Evolutionary conservation across 1,140 invertebrate species (phyloP).

Genomic region (Himalopsyche phryganea): DNA sequence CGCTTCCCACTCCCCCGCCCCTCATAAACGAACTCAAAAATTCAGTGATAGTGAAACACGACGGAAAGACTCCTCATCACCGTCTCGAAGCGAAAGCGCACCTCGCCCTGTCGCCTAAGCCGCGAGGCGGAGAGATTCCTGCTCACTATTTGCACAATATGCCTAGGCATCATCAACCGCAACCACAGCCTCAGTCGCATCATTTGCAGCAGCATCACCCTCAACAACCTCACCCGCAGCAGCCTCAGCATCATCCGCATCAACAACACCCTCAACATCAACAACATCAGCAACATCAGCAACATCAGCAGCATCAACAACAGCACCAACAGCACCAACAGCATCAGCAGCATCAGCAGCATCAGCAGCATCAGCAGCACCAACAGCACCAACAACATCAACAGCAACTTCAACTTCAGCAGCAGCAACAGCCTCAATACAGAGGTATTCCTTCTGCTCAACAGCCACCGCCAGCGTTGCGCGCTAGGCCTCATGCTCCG

Average conservation of each 20-base stretch:
- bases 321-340: slow-evolving; percentile 40
- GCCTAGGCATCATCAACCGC: slow-evolving; percentile 35
- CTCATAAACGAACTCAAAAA: slow-evolving; percentile 66
- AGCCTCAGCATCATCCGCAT: slow-evolving; percentile 28
- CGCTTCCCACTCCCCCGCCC: slow-evolving; percentile 58
- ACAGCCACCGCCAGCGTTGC: no score
- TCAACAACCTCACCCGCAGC: slow-evolving; percentile 46
- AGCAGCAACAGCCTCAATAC: slow-evolving; percentile 40
- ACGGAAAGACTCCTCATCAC: slow-evolving; percentile 56
- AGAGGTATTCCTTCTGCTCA: not conserved
- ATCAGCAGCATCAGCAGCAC: slow-evolving; percentile 52
- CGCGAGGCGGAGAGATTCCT: slow-evolving; percentile 54
- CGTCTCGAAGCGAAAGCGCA: slow-evolving; percentile 57
- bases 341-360: slow-evolving; percentile 51
- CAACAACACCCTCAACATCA: slow-evolving; percentile 53
- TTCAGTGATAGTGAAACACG: slow-evolving; percentile 76
- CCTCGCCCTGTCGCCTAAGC: slow-evolving; percentile 60
- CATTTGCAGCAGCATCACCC: slow-evolving; percentile 24
- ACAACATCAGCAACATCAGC: slow-evolving; percentile 46
- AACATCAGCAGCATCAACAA: slow-evolving; percentile 50
- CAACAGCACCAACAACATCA: slow-evolving; percentile 48
- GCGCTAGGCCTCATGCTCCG: not conserved
- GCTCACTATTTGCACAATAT: slow-evolving; percentile 55
- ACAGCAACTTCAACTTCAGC: slow-evolving; percentile 41
- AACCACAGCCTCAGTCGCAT: slow-evolving; percentile 47